phyloP scores from a whole-genome alignment of 1,140 invertebrate genomes.

The Teleopsis dalmanni region DNA sequence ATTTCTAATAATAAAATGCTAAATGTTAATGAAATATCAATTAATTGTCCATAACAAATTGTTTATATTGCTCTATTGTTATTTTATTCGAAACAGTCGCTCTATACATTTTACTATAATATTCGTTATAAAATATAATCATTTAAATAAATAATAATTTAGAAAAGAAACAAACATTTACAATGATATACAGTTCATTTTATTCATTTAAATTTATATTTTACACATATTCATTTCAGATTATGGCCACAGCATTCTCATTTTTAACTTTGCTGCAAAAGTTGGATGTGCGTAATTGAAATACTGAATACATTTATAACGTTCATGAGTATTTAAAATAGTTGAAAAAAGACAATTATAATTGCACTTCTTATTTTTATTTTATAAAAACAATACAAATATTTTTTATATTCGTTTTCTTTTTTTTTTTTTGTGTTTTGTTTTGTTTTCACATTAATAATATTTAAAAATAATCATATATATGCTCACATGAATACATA shows the following conservation, averaged over 20 bases:
- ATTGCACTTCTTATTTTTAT: not conserved
- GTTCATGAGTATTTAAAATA: not conserved
- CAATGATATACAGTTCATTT: too few species aligned
- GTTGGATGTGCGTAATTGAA: slow-evolving; percentile 20
- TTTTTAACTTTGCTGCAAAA: slow-evolving; percentile 36
- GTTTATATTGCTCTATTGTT: too few species aligned
- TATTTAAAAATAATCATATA: not conserved
- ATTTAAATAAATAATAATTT: too few species aligned
- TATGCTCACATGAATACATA: not conserved
- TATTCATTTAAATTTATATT: too few species aligned
- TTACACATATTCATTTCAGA: slow-evolving; percentile 25
- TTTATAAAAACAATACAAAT: slow-evolving; percentile 6
- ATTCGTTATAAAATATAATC: too few species aligned
- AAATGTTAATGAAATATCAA: too few species aligned
- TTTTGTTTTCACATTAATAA: not conserved
- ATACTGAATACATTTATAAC: not conserved
- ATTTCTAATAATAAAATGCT: too few species aligned
- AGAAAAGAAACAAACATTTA: too few species aligned
- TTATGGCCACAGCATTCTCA: slow-evolving; percentile 37
- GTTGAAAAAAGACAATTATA: not conserved
- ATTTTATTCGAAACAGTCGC: too few species aligned
- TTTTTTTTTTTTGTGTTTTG: slow-evolving; percentile 1
- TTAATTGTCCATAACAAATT: too few species aligned
- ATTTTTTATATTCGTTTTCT: not conserved
- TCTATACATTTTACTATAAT: too few species aligned